A percentile compares a stretch with the other conserved stretches of the same genome.
phyloP scores from a whole-genome alignment of 2,797 vertebrate species.

The Erpetoichthys calabaricus region DNA sequence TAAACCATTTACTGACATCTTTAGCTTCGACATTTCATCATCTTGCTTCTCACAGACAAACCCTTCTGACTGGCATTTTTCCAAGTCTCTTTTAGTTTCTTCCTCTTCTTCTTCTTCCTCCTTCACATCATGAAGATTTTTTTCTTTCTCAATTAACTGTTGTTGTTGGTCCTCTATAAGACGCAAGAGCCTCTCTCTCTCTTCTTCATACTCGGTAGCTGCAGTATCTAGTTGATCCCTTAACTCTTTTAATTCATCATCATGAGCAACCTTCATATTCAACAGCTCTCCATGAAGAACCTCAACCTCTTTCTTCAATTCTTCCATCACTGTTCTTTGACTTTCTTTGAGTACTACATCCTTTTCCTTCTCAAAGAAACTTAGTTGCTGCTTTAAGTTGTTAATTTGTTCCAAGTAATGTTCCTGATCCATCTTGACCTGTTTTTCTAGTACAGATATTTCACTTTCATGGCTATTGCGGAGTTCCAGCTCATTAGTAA shows the following conservation, averaged over 20 bases:
- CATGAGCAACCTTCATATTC: conserved; percentile 45
- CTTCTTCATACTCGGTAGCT: conserved; percentile 51
- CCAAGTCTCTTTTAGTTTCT: conserved; percentile 34
- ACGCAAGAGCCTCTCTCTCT: conserved; percentile 52
- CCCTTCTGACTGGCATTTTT: conserved; percentile 16
- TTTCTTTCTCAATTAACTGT: conserved; percentile 55
- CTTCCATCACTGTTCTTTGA: conserved; percentile 47
- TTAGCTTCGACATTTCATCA: conserved; percentile 46
- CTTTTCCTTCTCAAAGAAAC: conserved; percentile 37
- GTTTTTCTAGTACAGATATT: conserved; percentile 36
- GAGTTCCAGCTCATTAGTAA: conserved; percentile 39
- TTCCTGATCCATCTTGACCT: conserved; percentile 33
- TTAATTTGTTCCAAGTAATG: conserved; percentile 54
- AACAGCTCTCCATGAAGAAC: conserved; percentile 61
- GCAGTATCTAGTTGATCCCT: conserved; percentile 44
- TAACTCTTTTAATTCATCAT: conserved; percentile 64
- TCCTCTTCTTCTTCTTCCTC: conserved; percentile 36
- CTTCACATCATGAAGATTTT: conserved; percentile 49
- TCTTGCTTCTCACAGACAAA: conserved; percentile 25
- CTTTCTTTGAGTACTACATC: conserved; percentile 48
- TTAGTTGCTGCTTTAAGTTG: conserved; percentile 49
- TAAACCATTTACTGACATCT: conserved; percentile 56
- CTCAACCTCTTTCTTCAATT: conserved; percentile 57
- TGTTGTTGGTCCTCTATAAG: conserved; percentile 54
- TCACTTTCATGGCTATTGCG: conserved; percentile 37